Base-by-base conservation (phyloP, 64 coral and sea anemone genomes). In the Astreopora myriophthalma region DNA sequence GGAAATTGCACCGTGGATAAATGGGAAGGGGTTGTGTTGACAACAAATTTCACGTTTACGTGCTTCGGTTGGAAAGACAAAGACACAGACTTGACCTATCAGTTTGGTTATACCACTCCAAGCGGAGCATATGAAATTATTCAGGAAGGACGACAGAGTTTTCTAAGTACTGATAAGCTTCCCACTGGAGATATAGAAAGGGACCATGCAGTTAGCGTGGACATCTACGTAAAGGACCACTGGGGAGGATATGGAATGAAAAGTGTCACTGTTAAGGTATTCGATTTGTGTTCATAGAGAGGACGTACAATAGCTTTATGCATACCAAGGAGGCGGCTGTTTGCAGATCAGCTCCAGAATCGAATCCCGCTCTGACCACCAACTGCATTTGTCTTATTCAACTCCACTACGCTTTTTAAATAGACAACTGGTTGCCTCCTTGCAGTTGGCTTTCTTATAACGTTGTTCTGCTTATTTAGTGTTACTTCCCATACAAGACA, bases 41-140 rank as follows among this genome's bases (percentile, higher is more conserved):
- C 24, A 1, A 92, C 90, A 12, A 85, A 80, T 26, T 92, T 92
- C 36, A 92, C 71, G 11, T 92, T 92, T 57, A 48, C 80, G 5
- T 92, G 90, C 37, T 73, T 17, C 3, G 90, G 70, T 31, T 92
- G 90, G 90, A 42, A 72, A 4, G 90, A 92, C 48, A 73, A 76
- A 16, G 90, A 85, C 4, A 25, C 5, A 0, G 29, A 58, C 1
- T 34, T 92, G 9, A 76, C 19, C 12, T 92, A 86, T 39, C 71
- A 86, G 26, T 92, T 92, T 69, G 79, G 72, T 19, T 92, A 85
- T 34, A 76, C 10, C 0, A 75, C 82, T 0, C 16, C 34, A 17
- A 73, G 14, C 14, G 90, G 80, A 10, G 90, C 73, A 13, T 42
- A 76, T 10, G 79, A 85, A 27, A 71, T 92, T 12, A 22, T 92